phyloP scores from a whole-genome alignment of 2,113 vertebrate species.

The Vombatus ursinus region DNA sequence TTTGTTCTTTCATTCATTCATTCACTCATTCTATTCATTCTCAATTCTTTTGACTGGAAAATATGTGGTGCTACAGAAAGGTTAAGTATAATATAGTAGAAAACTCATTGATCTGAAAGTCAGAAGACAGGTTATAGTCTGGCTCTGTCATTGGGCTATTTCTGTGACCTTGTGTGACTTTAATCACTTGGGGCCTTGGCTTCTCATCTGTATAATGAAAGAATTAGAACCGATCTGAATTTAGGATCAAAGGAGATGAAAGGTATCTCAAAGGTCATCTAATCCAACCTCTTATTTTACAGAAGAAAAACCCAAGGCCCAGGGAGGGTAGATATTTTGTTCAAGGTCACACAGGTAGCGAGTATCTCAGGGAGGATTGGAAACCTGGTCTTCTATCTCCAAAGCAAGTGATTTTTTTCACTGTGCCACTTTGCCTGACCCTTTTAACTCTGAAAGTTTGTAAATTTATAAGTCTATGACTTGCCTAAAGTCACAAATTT shows the following conservation, averaged over 20 bases:
- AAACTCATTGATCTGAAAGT: constrained; percentile 5
- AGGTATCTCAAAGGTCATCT: neutral
- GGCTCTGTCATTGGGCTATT: neutral
- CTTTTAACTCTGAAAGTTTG: neutral
- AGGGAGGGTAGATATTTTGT: neutral
- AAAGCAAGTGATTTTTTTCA: neutral
- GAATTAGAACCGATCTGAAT: neutral
- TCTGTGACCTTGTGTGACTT: neutral
- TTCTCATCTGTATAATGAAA: neutral
- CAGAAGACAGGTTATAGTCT: neutral
- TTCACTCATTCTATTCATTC: neutral
- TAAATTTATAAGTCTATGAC: neutral
- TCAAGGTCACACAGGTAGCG: too few relatives aligned
- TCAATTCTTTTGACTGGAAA: neutral
- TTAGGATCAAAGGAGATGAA: neutral
- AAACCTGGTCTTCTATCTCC: neutral
- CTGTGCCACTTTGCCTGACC: neutral
- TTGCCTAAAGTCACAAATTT: neutral
- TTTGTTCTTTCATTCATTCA: constrained; percentile 2
- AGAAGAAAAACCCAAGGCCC: neutral
- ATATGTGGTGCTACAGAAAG: constrained; percentile 14
- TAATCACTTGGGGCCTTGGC: neutral
- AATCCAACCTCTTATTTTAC: neutral
- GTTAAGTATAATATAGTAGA: neutral
- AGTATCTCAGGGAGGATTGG: too few relatives aligned